These are phyloP conservation scores for Ferrisia virgata DNA, from an alignment of 2,888 invertebrate genomes.

Conservation along the genomic window DNA sequence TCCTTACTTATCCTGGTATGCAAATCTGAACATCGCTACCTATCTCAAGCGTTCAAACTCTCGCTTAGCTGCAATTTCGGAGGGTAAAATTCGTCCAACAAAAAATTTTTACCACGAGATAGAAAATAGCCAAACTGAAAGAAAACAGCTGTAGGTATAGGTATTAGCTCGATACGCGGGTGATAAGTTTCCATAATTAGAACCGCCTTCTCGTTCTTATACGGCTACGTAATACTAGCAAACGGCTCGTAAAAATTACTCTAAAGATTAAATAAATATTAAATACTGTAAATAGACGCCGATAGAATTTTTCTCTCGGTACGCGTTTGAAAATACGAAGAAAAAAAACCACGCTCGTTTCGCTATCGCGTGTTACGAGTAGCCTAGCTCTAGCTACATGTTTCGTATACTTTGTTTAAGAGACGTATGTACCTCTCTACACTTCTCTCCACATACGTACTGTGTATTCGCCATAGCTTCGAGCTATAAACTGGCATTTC, in stretches of 20 bases:
- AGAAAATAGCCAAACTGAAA: neutral
- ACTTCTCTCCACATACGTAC: too few relatives aligned
- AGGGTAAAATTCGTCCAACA: neutral
- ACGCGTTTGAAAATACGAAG: neutral
- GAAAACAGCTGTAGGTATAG: neutral
- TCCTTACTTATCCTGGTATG: too few relatives aligned
- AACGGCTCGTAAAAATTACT: constrained; percentile 3
- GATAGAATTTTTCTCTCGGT: neutral
- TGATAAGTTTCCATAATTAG: constrained; percentile 7
- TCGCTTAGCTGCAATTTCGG: too few relatives aligned
- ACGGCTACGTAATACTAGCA: neutral
- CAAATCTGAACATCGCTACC: too few relatives aligned
- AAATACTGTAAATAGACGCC: neutral
- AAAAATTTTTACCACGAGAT: neutral
- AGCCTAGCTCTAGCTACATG: too few relatives aligned
- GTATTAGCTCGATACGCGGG: neutral
- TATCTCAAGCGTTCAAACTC: too few relatives aligned
- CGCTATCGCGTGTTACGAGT: neutral
- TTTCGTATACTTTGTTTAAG: neutral
- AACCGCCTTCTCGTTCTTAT: neutral
- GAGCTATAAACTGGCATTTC: constrained; percentile 26
- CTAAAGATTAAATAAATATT: neutral
- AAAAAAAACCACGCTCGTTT: neutral
- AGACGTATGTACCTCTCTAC: too few relatives aligned
- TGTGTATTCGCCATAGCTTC: neutral